A percentile compares a stretch with the other conserved stretches of the same genome.
These are phyloP conservation scores for Loriculus beryllinus DNA, from an alignment of 2,797 vertebrate genomes.

Conservation along the genomic window DNA sequence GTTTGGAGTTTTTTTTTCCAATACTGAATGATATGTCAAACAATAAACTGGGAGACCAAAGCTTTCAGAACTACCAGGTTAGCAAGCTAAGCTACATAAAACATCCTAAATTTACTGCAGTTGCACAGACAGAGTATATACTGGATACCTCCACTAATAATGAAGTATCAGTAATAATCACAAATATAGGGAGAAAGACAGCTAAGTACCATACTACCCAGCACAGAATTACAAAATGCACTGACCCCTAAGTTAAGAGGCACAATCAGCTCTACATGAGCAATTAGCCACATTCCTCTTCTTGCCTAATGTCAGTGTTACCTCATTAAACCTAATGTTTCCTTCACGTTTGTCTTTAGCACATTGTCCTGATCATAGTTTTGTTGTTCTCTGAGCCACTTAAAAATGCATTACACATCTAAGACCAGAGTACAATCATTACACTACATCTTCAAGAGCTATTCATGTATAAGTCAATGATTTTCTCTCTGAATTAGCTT, in stretches of 20 bases:
- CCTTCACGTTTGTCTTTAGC: neutral
- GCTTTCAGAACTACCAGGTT: neutral
- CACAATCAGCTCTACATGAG: neutral
- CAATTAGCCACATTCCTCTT: constrained; percentile 4
- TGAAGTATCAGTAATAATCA: neutral
- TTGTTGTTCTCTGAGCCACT: constrained; percentile 26
- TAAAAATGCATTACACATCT: constrained; percentile 43
- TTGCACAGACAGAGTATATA: neutral
- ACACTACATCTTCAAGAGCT: constrained; percentile 23
- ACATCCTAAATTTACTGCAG: neutral
- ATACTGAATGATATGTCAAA: neutral
- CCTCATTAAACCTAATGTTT: constrained; percentile 39
- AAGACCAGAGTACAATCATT: constrained; percentile 15
- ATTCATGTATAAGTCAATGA: constrained; percentile 49
- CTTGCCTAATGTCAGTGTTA: neutral
- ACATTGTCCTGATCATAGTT: constrained; percentile 38
- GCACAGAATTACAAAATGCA: neutral
- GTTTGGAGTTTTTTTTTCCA: rapidly evolving
- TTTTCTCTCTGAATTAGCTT: constrained; percentile 34
- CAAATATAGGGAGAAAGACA: neutral
- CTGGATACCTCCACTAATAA: neutral
- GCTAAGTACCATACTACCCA: neutral
- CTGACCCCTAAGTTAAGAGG: neutral
- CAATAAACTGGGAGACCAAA: neutral
- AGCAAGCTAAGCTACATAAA: neutral